These are phyloP conservation scores for Euplexia lucipara DNA, from an alignment of 2,888 invertebrate species.

Conservation along the genomic window DNA sequence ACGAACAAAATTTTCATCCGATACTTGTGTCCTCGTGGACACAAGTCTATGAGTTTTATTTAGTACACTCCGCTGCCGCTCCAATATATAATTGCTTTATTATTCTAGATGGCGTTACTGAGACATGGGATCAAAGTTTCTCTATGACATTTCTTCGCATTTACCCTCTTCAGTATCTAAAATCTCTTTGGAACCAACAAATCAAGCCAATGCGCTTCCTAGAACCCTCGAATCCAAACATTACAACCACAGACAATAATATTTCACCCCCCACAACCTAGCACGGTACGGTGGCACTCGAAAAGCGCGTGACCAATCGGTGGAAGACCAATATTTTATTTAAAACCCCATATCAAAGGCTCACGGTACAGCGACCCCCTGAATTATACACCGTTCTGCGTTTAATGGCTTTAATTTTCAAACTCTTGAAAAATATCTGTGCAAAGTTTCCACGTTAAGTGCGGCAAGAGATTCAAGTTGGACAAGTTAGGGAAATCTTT, in stretches of 20 bases:
- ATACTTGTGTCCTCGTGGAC: too few species aligned
- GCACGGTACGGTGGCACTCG: conserved; percentile 31
- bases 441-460: conserved; percentile 73
- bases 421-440: conserved; percentile 82
- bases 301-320: conserved; percentile 60
- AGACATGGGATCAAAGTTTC: too few species aligned
- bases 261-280: conserved; percentile 40
- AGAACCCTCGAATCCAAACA: conserved; percentile 11
- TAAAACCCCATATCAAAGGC: conserved; percentile 76
- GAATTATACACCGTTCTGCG: conserved; percentile 81
- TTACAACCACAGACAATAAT: conserved; percentile 44
- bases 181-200: too few species aligned
- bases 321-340: conserved; percentile 77
- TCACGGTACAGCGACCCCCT: conserved; percentile 70
- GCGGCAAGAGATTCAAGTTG: conserved; percentile 65
- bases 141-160: too few species aligned
- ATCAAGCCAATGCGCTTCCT: conserved; percentile 1
- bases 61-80: too few species aligned
- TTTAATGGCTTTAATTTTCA: conserved; percentile 82
- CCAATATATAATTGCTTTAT: too few species aligned
- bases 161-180: too few species aligned
- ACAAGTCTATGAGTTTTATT: too few species aligned
- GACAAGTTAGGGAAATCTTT: conserved; percentile 65
- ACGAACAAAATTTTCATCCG: too few species aligned
- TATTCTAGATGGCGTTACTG: too few species aligned